These are phyloP conservation scores for Ommatoiulus sabulosus DNA, from an alignment of 2,888 invertebrate genomes.

Conservation along the genomic window DNA sequence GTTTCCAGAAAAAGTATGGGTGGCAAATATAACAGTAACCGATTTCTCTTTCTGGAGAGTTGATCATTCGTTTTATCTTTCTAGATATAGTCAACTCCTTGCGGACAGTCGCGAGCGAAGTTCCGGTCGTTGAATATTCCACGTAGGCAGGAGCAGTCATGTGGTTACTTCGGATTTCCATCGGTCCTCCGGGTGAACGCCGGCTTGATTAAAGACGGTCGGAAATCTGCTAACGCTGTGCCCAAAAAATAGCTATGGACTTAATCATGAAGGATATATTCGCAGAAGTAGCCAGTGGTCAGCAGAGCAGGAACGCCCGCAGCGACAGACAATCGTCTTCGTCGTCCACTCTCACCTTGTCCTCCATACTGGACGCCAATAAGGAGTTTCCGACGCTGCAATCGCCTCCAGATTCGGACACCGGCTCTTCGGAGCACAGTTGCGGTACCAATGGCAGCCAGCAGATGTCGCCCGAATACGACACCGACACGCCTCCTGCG, in stretches of 20 bases:
- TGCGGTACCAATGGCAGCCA: constrained; percentile 34
- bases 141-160: not conserved
- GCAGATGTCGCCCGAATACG: constrained; percentile 42
- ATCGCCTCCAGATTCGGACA: not conserved
- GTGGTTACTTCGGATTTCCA: not conserved
- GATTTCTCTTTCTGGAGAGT: not conserved
- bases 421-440: not conserved
- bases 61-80: not conserved
- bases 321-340: not conserved
- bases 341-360: not conserved
- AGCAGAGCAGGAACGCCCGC: not conserved
- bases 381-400: not conserved
- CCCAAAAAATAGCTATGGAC: not conserved
- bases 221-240: not conserved
- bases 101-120: not conserved
- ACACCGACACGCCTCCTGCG: not conserved
- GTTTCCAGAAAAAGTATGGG: not conserved
- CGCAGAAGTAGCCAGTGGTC: constrained; percentile 22
- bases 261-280: constrained; percentile 22
- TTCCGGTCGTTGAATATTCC: not conserved
- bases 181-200: not conserved
- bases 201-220: not conserved
- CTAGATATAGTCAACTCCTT: not conserved
- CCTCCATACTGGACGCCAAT: not conserved
- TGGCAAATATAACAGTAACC: not conserved